Evolutionary conservation across 1,140 invertebrate genomes (phyloP).

Genomic region (Lamellibrachia luymesi): DNA sequence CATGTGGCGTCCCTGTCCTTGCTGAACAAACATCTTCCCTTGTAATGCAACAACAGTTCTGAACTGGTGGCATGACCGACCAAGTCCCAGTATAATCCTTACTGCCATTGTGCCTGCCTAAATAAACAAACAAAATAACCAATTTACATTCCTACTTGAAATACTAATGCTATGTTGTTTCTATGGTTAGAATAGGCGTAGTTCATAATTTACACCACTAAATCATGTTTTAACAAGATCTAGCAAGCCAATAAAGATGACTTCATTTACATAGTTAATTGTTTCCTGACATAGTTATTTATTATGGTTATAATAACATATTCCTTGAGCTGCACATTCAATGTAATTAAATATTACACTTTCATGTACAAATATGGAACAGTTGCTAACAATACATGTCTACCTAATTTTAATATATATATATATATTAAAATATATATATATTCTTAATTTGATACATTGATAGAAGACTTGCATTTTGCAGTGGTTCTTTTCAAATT

Average conservation of each 20-base stretch:
- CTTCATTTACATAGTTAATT: not conserved
- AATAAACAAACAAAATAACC: not conserved
- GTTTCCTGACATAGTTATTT: not conserved
- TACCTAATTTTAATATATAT: too few relatives aligned
- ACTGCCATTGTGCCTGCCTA: not conserved
- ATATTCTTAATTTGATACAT: too few relatives aligned
- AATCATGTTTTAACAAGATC: not conserved
- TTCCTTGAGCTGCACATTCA: not conserved
- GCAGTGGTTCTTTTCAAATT: too few relatives aligned
- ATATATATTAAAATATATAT: too few relatives aligned
- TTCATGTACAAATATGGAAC: not conserved
- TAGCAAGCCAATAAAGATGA: not conserved
- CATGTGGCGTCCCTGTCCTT: not conserved
- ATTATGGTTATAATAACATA: not conserved
- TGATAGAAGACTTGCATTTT: too few relatives aligned
- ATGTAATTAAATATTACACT: not conserved
- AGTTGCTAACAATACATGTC: too few relatives aligned
- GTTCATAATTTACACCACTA: not conserved
- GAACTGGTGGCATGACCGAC: not conserved
- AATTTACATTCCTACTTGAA: not conserved
- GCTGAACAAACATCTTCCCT: not conserved
- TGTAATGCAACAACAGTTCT: not conserved
- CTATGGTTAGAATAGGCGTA: not conserved
- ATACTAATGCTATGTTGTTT: not conserved
- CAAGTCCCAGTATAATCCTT: not conserved